A percentile compares a stretch with the other conserved stretches of the same genome.
Evolutionary conservation across 2,797 vertebrate genomes (phyloP).

Genomic region (Xenentodon cancila): DNA sequence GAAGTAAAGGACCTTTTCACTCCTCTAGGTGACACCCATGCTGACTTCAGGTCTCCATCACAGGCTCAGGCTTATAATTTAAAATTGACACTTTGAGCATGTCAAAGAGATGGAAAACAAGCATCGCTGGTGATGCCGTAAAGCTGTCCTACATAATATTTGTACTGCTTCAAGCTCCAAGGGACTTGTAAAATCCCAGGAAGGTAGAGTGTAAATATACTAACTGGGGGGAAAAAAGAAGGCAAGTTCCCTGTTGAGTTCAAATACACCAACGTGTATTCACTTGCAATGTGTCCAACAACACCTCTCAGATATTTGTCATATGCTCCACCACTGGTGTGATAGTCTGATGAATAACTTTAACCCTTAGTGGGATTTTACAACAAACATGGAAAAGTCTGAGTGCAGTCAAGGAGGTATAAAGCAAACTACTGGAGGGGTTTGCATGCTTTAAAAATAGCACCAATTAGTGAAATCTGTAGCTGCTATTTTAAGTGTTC

Average conservation of each 20-base stretch:
- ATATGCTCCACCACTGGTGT: not conserved
- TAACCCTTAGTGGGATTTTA: not conserved
- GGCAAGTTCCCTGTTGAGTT: not conserved
- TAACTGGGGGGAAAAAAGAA: not conserved
- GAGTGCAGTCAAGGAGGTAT: constrained; percentile 4
- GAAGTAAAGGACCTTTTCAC: constrained; percentile 32
- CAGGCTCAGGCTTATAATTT: constrained; percentile 2
- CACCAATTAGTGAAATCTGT: constrained; percentile 8
- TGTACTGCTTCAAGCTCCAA: not conserved
- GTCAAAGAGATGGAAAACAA: constrained; percentile 15
- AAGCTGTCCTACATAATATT: not conserved
- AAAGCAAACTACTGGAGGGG: constrained; percentile 19
- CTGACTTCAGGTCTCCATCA: constrained; percentile 28
- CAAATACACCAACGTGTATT: not conserved
- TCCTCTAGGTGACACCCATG: constrained; percentile 41
- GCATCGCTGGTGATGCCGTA: not conserved
- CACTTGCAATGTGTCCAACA: not conserved
- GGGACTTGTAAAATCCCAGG: not conserved
- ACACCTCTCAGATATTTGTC: not conserved
- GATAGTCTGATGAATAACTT: not conserved
- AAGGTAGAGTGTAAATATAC: not conserved
- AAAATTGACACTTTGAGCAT: constrained; percentile 16
- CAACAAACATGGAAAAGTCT: not conserved
- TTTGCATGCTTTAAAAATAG: constrained; percentile 34
- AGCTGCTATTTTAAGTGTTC: constrained; percentile 50